phyloP scores from a whole-genome alignment of 1,140 invertebrate species.

The Pygmarrhopalites habei region DNA sequence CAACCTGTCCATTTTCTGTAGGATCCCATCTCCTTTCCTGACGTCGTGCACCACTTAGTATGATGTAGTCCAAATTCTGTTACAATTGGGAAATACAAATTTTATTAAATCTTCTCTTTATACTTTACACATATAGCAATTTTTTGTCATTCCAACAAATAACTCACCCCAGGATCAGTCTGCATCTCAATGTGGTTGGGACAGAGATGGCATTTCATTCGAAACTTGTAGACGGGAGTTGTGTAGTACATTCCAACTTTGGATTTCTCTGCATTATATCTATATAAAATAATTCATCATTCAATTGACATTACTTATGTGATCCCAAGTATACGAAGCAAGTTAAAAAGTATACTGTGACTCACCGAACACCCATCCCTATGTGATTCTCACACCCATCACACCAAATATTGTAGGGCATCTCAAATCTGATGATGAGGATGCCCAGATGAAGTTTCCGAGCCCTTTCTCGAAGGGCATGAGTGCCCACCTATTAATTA shows the following conservation, averaged over 20 bases:
- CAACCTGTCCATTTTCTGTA: constrained; percentile 87
- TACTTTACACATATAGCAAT: no score
- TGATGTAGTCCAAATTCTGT: constrained; percentile 94
- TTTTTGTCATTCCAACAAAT: no score
- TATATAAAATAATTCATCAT: constrained; percentile 40
- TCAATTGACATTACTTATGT: no score
- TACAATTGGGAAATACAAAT: constrained; percentile 32
- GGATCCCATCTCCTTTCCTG: constrained; percentile 99
- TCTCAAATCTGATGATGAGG: constrained; percentile 97
- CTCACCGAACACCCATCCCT: constrained; percentile 87
- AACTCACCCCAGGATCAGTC: constrained; percentile 88
- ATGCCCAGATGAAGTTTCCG: constrained; percentile 92
- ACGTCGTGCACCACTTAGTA: constrained; percentile 84
- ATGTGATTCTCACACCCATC: constrained; percentile 96
- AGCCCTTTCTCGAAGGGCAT: constrained; percentile 91
- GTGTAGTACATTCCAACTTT: constrained; percentile 99
- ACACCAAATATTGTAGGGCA: constrained; percentile 99
- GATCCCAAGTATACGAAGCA: no score
- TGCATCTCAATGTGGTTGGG: constrained; percentile 98
- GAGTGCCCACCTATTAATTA: constrained; percentile 88
- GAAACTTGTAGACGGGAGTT: constrained; percentile 94
- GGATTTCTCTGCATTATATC: constrained; percentile 97
- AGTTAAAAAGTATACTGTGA: no score
- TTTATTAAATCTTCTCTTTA: no score
- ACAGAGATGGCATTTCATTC: constrained; percentile 99